These are phyloP conservation scores for Eurytoma adleriae DNA, from an alignment of 2,888 invertebrate species.

Conservation along the genomic window DNA sequence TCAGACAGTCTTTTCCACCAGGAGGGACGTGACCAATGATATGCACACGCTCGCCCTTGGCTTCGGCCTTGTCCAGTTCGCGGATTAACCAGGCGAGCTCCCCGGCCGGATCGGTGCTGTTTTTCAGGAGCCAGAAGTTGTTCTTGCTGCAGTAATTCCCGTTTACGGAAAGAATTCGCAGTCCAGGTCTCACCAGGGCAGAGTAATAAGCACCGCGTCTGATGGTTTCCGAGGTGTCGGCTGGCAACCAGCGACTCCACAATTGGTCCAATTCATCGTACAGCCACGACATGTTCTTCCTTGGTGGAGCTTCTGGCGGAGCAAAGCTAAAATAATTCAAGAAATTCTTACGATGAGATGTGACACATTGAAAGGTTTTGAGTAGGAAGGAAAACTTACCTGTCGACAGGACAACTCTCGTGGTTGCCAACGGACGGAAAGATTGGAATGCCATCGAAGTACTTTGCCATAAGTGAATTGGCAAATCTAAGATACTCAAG, in stretches of 20 bases:
- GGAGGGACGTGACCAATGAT: constrained; percentile 97
- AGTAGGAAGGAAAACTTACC: constrained; percentile 19
- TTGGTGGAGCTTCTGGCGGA: constrained; percentile 89
- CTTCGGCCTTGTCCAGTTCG: constrained; percentile 94
- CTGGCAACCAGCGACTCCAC: constrained; percentile 95
- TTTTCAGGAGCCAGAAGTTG: constrained; percentile 96
- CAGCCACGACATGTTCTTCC: constrained; percentile 92
- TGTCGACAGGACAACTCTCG: constrained; percentile 55
- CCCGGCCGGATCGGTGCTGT: constrained; percentile 96
- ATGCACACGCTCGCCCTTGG: constrained; percentile 95
- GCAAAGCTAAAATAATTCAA: constrained; percentile 82
- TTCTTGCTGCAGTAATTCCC: constrained; percentile 98
- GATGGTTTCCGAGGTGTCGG: constrained; percentile 90
- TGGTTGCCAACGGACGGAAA: constrained; percentile 55
- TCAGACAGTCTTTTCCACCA: constrained; percentile 93
- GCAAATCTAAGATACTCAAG: constrained; percentile 17
- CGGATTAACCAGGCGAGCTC: constrained; percentile 97
- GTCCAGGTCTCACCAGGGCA: constrained; percentile 92
- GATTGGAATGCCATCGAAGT: constrained; percentile 51
- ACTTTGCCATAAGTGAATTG: constrained; percentile 32
- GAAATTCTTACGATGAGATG: not conserved
- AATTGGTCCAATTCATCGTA: constrained; percentile 92
- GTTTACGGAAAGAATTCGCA: constrained; percentile 93
- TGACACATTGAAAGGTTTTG: too few species aligned
- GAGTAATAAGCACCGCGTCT: constrained; percentile 94